Base-by-base conservation (phyloP, 1,140 invertebrate genomes). In the Aphaenogaster ashmeadi region DNA sequence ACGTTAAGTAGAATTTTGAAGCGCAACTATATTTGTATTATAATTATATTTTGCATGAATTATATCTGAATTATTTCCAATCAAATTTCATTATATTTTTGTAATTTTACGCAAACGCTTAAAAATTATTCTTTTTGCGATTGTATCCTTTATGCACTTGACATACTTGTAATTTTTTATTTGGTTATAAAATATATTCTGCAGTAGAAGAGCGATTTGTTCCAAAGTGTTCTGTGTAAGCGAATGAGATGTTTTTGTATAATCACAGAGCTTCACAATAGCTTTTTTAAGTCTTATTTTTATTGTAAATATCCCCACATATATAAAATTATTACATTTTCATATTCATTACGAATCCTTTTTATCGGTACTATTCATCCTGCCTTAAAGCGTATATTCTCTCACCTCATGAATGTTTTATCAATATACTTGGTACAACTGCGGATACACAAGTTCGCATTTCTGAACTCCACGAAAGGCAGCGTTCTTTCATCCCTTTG, bases 401-500 rank as follows among this genome's bases (percentile, higher is more conserved):
- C 8, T 75, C 13, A 27, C 6, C 41, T 58, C 8, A 60, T 60
- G 52, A 74, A 74, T 60, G n/a, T 84, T 62, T 84, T 47, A 38
- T 33, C 27, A 74, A 44, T 58, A 27, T 74, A 74, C 38, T 60
- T 52, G 54, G 13, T 84, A 75, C 36, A 44, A 81, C 38, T 60
- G 27, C 75, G 86, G 33, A 72, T 87, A 87, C 75, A 50, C 56
- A 47, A 87, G 33, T 71, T 27, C 44, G 60, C 50, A 11, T 77
- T 50, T 56, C n/a, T 47, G 54, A 58, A 58, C 18, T 56, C 47
- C 2, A 44, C 18, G 18, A 62, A 75, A 50, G 21, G 56, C 54
- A 77, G 50, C 21, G 71, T 36, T 79, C 44, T 84, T 64, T 66
- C 75, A 41, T 56, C 36, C 33, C 89, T 90, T 87, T 87, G 88